Evolutionary conservation across 2,888 invertebrate genomes (phyloP).

Genomic region (Alitta virens): DNA sequence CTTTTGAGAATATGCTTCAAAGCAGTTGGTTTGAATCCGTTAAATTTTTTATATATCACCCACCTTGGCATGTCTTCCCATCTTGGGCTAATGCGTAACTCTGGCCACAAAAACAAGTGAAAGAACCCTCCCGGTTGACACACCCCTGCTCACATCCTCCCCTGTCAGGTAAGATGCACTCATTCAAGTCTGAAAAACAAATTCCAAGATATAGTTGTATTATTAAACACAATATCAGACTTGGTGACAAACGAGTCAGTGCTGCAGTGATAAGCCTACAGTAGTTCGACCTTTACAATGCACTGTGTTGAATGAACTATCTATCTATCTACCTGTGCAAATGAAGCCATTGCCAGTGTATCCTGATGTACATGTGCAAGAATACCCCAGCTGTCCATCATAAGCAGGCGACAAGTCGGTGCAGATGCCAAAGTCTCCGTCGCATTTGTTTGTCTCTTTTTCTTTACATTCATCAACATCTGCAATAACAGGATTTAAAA

Average conservation of each 20-base stretch:
- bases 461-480: constrained; percentile 35
- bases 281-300: no score
- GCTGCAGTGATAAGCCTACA: no score
- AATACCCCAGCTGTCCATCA: constrained; percentile 21
- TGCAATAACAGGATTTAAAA: background rate
- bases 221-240: no score
- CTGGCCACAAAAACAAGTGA: constrained; percentile 33
- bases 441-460: constrained; percentile 30
- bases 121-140: constrained; percentile 30
- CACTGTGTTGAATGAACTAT: no score
- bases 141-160: constrained; percentile 36
- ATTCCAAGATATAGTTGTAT: no score
- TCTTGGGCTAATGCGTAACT: constrained; percentile 31
- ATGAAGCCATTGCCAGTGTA: constrained; percentile 36
- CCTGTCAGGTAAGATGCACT: constrained; percentile 27
- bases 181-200: constrained; percentile 34
- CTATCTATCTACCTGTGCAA: constrained; percentile 36
- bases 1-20: background rate
- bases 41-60: no score
- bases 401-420: constrained; percentile 20
- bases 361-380: constrained; percentile 32
- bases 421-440: constrained; percentile 31
- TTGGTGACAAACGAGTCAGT: no score
- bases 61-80: constrained; percentile 31
- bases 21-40: background rate